Percentiles rank a stretch among this genome's conserved stretches.
phyloP scores from a whole-genome alignment of 2,888 invertebrate genomes.

The Chirona hameri region DNA sequence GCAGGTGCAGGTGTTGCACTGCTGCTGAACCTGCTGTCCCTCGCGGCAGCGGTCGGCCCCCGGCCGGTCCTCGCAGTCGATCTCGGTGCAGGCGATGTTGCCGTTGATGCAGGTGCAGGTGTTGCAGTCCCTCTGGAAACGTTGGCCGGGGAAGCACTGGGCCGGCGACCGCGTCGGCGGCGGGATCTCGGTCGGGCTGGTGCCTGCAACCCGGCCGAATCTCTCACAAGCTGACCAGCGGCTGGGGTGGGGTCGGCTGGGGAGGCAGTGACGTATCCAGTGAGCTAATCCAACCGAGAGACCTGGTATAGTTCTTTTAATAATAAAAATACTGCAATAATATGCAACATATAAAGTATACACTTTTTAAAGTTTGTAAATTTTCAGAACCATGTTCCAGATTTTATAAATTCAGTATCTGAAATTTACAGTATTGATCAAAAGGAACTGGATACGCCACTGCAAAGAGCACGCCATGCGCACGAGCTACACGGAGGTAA shows the following conservation, averaged over 20 bases:
- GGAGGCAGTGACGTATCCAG: background rate
- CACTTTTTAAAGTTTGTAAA: no score
- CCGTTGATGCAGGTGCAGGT: conserved; percentile 27
- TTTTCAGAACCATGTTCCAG: no score
- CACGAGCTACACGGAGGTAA: no score
- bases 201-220: background rate
- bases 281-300: no score
- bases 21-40: background rate
- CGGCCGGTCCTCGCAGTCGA: background rate
- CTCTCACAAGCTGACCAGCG: background rate
- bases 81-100: background rate
- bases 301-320: no score
- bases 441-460: no score
- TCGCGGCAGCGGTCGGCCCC: background rate
- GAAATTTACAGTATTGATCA: no score
- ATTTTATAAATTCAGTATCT: no score
- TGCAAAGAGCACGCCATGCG: no score
- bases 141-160: conserved; percentile 9
- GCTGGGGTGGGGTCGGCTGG: background rate
- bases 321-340: no score
- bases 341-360: no score
- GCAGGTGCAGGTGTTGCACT: conserved; percentile 6
- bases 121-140: conserved; percentile 1
- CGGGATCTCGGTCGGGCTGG: background rate
- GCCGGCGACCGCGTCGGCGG: background rate